phyloP scores from a whole-genome alignment of 2,888 invertebrate species.

The Cephus rjabovi region DNA sequence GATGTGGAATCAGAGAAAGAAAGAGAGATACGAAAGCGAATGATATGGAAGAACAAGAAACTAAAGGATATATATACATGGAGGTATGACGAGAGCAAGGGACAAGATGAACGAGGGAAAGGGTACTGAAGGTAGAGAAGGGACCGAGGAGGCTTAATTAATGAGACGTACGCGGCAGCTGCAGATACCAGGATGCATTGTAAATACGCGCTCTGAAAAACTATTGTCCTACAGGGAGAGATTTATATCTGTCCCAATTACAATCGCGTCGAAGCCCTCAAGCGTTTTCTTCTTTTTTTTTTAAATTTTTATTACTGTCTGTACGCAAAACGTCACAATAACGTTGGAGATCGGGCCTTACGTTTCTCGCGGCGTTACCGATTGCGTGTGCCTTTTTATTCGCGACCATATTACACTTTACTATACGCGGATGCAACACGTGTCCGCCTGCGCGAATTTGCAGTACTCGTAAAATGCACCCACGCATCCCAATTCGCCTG shows the following conservation, averaged over 20 bases:
- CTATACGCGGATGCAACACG: slow-evolving; percentile 14
- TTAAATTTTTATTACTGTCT: background rate
- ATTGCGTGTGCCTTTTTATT: background rate
- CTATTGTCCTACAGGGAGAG: slow-evolving; percentile 59
- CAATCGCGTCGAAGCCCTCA: slow-evolving; percentile 35
- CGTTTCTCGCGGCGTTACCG: background rate
- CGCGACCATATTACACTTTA: background rate
- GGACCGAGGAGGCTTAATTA: slow-evolving; percentile 57
- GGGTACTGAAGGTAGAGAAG: slow-evolving; percentile 21
- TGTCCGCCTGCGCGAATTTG: slow-evolving; percentile 2
- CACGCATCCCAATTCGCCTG: slow-evolving; percentile 33
- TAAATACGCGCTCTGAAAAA: slow-evolving; percentile 58
- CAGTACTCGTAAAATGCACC: slow-evolving; percentile 47
- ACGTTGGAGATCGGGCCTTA: background rate
- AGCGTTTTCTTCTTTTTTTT: background rate
- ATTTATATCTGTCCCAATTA: slow-evolving; percentile 65
- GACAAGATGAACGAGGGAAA: slow-evolving; percentile 23
- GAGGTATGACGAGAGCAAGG: slow-evolving; percentile 20
- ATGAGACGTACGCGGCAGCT: slow-evolving; percentile 64
- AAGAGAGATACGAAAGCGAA: background rate
- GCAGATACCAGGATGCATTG: slow-evolving; percentile 62
- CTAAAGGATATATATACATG: background rate
- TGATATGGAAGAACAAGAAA: background rate
- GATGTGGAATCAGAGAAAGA: background rate
- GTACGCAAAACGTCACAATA: background rate